Conservation (phyloP, 2,888 invertebrate species). For the Thymelicus acteon region DNA sequence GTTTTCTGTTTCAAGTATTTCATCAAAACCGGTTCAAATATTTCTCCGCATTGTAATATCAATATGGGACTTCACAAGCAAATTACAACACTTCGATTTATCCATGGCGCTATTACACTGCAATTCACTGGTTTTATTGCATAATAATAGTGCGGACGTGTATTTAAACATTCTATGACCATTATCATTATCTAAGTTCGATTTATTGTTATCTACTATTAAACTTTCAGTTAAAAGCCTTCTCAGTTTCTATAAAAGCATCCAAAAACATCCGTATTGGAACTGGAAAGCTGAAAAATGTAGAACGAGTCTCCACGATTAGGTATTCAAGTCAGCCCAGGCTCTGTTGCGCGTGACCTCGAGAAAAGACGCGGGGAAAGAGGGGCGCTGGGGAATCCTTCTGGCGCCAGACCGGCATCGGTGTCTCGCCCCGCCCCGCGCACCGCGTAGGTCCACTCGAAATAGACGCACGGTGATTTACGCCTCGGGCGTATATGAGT, state of each 20-base stretch:
- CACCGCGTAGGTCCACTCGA: conserved; percentile 70
- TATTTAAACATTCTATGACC: not conserved
- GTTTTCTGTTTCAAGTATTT: conserved; percentile 8
- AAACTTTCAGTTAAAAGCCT: no score
- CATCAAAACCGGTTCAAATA: conserved; percentile 12
- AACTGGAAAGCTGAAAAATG: conserved; percentile 17
- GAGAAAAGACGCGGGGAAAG: conserved; percentile 58
- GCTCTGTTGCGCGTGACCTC: conserved; percentile 57
- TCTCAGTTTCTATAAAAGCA: not conserved
- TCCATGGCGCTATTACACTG: not conserved
- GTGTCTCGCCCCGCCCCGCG: conserved; percentile 76
- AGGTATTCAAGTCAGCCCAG: conserved; percentile 42
- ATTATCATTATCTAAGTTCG: not conserved
- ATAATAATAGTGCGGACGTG: not conserved
- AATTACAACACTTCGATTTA: conserved; percentile 4
- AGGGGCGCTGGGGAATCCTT: conserved; percentile 85
- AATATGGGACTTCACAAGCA: not conserved
- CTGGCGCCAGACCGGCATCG: conserved; percentile 85
- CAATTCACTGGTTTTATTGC: not conserved
- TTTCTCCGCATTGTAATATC: not conserved
- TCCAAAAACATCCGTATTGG: conserved; percentile 1
- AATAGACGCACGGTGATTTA: conserved; percentile 84
- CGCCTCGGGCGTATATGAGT: conserved; percentile 81
- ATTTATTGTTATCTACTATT: not conserved
- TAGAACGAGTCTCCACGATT: conserved; percentile 16